These are phyloP conservation scores for Oostethus manadensis DNA, from an alignment of 2,113 vertebrate species.

Conservation along the genomic window DNA sequence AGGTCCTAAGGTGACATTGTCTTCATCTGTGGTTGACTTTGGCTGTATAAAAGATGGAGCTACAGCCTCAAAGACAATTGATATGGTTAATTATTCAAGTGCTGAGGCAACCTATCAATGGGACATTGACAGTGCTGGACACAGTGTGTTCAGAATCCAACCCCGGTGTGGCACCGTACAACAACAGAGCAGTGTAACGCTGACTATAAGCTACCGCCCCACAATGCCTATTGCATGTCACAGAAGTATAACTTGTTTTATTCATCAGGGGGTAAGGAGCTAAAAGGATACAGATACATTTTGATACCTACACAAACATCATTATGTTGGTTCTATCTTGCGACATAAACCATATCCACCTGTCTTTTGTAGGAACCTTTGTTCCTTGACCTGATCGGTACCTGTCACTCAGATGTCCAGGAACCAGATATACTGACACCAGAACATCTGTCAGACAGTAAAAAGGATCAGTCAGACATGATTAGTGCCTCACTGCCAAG, in stretches of 20 bases:
- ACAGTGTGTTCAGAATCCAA: constrained; percentile 84
- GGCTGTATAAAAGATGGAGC: constrained; percentile 71
- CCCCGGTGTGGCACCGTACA: constrained; percentile 70
- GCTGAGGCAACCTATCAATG: constrained; percentile 80
- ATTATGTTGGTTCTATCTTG: neutral
- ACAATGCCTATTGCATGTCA: constrained; percentile 73
- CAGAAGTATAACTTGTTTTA: constrained; percentile 80
- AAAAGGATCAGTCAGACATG: constrained; percentile 70
- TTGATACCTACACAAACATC: neutral
- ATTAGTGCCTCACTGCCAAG: constrained; percentile 67
- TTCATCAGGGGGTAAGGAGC: constrained; percentile 81
- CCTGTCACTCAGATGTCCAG: constrained; percentile 79
- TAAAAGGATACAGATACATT: neutral
- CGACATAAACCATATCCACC: neutral
- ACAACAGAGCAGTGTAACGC: constrained; percentile 55
- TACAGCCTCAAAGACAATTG: constrained; percentile 46
- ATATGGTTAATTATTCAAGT: constrained; percentile 76
- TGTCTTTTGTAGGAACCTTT: constrained; percentile 73
- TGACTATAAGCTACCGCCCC: constrained; percentile 79
- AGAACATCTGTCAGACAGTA: constrained; percentile 73
- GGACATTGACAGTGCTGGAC: constrained; percentile 74
- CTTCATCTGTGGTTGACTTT: constrained; percentile 75
- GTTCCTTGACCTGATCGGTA: constrained; percentile 86
- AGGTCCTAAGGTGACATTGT: constrained; percentile 81
- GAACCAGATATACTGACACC: constrained; percentile 75